Evolutionary conservation across 2,113 vertebrate species (phyloP), one percentile per base, ranked within the genome.

Genomic region (Nematolebias whitei): DNA sequence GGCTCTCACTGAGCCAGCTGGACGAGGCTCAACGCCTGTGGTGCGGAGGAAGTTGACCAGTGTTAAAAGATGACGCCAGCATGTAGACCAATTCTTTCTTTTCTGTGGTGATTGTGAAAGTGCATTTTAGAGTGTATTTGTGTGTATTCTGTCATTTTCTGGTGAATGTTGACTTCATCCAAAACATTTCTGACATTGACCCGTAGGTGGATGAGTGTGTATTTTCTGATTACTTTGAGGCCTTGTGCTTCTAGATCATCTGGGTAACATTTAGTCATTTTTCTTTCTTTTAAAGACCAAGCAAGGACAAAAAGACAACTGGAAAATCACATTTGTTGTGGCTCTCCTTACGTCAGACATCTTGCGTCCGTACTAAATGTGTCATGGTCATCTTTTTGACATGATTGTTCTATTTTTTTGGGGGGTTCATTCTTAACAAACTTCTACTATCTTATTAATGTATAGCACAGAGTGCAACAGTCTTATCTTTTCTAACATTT

Each of bases 91-190:
- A 49, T 76, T 5, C 58, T 16, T 62, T 43, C 55, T 47, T 76
- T 52, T 40, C 56, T 3, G 74, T 45, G 35, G 26, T 52, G 59
- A 26, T 8, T 56, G 55, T 38, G 57, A 18, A 14, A 29, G 20
- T 35, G 44, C 72, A 22, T 44, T 14, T 53, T 14, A 32, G 38
- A 0, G 11, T 35, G 32, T 35, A 8, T 35, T 4, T 57, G 64
- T 71, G 47, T 72, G 66, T 67, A 12, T 60, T 64, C 40, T 52
- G 77, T 75, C 63, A 55, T 75, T 54, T 49, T 80, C 83, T 82
- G 87, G 87, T 64, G 23, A 67, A 73, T 66, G 35, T 74, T 83
- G 82, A 85, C 83, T 78, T 79, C 87, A 83, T 69, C 72, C 48
- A 67, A 51, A 23, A 65, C 66, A 70, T 55, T 85, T 83, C 65